Evolutionary conservation across 2,797 vertebrate genomes (phyloP).

Genomic region (Adelosebastes latens): DNA sequence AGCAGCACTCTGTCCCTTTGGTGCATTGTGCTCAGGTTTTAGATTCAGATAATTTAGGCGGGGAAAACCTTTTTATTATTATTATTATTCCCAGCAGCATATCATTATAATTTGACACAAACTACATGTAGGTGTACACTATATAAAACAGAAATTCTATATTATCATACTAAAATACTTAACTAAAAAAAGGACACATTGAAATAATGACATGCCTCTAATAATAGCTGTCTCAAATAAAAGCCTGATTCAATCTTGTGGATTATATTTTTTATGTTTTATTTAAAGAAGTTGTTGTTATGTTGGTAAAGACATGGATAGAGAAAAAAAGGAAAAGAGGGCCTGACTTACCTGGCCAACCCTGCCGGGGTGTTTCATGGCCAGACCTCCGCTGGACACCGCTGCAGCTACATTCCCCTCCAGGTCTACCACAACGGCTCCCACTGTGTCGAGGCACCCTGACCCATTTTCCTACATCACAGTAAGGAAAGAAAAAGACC

Average conservation of each 20-base stretch:
- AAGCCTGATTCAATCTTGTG: background rate
- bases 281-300: background rate
- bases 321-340: background rate
- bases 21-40: no score
- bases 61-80: background rate
- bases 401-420: conserved; percentile 98
- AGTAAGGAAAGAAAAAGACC: conserved; percentile 2
- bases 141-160: background rate
- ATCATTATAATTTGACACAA: conserved; percentile 1
- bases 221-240: background rate
- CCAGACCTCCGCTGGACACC: conserved; percentile 97
- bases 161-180: background rate
- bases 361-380: conserved; percentile 97
- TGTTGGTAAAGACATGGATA: background rate
- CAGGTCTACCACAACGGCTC: conserved; percentile 95
- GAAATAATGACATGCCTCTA: background rate
- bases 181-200: background rate
- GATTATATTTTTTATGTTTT: background rate
- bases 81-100: background rate
- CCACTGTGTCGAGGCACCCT: conserved; percentile 94
- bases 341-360: conserved; percentile 90
- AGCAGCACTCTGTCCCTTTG: no score
- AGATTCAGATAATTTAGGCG: background rate
- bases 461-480: conserved; percentile 78
- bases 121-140: background rate